A percentile compares a stretch with the other conserved stretches of the same genome.
Evolutionary conservation across 1,140 invertebrate species (phyloP).

Genomic region (Pentalonia nigronervosa): DNA sequence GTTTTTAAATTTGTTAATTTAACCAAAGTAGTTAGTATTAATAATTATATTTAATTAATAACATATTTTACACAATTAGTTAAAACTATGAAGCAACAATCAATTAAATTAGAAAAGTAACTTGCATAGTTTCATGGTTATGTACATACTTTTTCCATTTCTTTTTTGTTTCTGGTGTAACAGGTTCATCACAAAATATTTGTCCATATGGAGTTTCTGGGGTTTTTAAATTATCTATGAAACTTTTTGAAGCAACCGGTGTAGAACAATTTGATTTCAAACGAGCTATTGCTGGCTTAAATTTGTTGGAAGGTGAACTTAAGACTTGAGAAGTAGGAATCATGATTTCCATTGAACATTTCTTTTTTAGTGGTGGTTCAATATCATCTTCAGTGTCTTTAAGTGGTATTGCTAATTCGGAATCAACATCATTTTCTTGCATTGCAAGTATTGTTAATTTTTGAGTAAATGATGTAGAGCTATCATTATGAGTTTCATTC

Average conservation of each 20-base stretch:
- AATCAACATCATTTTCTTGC: constrained; percentile 35
- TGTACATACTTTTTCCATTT: constrained; percentile 65
- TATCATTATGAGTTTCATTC: background rate
- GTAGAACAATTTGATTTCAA: constrained; percentile 28
- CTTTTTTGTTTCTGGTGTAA: constrained; percentile 67
- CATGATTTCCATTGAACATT: constrained; percentile 46
- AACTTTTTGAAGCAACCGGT: constrained; percentile 41
- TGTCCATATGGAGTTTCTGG: constrained; percentile 69
- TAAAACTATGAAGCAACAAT: background rate
- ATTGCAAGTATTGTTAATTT: background rate
- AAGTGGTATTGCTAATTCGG: constrained; percentile 47
- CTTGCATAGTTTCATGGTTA: background rate
- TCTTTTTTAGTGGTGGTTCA: constrained; percentile 48
- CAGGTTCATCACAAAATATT: constrained; percentile 64
- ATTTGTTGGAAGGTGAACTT: background rate
- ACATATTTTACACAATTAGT: background rate
- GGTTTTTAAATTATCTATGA: constrained; percentile 63
- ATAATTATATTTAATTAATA: background rate
- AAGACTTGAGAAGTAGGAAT: background rate
- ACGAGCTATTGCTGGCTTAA: constrained; percentile 16
- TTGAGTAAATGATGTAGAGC: constrained; percentile 5
- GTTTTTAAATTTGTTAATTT: background rate
- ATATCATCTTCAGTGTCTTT: constrained; percentile 49
- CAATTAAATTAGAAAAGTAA: background rate
- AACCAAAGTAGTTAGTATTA: background rate